Evolutionary conservation across 2,888 invertebrate genomes (phyloP), one percentile per base, ranked within the genome.

Genomic region (Synergus gifuensis): DNA sequence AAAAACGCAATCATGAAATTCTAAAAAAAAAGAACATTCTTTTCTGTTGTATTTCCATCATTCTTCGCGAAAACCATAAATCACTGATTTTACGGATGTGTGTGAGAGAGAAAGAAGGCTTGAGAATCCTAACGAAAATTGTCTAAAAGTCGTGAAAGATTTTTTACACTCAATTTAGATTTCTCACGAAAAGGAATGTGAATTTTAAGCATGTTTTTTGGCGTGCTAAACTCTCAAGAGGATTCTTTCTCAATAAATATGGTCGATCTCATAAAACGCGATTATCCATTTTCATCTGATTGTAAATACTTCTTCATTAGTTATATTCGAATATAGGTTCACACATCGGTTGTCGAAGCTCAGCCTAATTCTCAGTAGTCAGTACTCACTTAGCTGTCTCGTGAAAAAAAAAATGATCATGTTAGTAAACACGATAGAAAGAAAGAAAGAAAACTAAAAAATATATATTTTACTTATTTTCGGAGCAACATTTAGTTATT

Each of bases 401-500:
- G 44, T 60, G 18, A 44, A 78, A 14, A 78, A 78, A 78, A 22
- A 58, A 78, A 44, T n/a, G 66, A 78, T 67, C 66, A 60, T 44
- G 69, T 58, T 46, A 60, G 78, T 77, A 54, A 4, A 69, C 40
- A 12, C 18, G 78, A 78, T 76, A 80, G 22, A 76, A 80, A 42
- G 60, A 83, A 64, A 64, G 77, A 78, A 73, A n/a, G 79, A 79
- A 78, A 82, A 81, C 80, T 36, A 86, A 82, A 83, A 83, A 83
- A 85, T 81, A 83, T 79, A 90, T 89, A 89, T 89, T 89, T 89
- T 90, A 88, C 88, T 90, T 89, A 90, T 87, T 89, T 90, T 89
- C 86, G 85, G 89, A 87, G 83, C 85, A 87, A 88, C 85, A 86
- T 89, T 73, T 88, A 88, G 87, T 87, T 83, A 87, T 88, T 88